Base-by-base conservation (phyloP, 1,140 invertebrate genomes). In the Macrobrachium rosenbergii region DNA sequence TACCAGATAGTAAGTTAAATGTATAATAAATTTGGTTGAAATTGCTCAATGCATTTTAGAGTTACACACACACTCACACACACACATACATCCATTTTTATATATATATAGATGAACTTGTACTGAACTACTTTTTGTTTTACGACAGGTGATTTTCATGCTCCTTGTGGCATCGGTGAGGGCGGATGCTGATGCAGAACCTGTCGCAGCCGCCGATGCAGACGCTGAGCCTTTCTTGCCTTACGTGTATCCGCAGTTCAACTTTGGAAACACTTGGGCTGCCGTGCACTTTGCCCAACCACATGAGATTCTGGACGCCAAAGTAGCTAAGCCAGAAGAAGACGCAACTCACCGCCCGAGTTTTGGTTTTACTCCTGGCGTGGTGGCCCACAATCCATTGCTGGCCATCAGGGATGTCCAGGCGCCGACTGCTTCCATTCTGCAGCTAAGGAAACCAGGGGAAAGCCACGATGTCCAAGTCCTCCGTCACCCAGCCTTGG, bases 381-480 rank as follows among this genome's bases (percentile, higher is more conserved):
- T 16, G 17, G 62, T 63, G 17, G 10, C 73, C 17, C 83, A 62
- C 11, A 59, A 52, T 5, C 83, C 83, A 45, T 63, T 85, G 16
- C n/a, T 85, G n/a, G 83, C 83, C 28, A 79, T 85, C 62, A 77
- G 83, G 12, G 63, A 85, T 45, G 83, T 69, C 43, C 59, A 79
- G 62, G 62, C 83, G 12, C 60, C 75, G 5, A 28, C 75, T 5
- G 7, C 28, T 8, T 10, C 23, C 73, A 43, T 84, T 14, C 59
- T n/a, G 37, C 28, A 23, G 59, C 58, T 75, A 2, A 21, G 73
- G 21, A 17, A 45, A 43, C 82, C 82, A 3, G 12, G 45, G 6
- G 52, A 52, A 52, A 83, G 7, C 21, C 69, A 75, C 16, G 76
- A 16, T 21, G 12, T 69, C n/a, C 83, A 73, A 69, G 43, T 82